Conservation (phyloP, 2,888 invertebrate species). For the Trypoxylon attenuatum region DNA sequence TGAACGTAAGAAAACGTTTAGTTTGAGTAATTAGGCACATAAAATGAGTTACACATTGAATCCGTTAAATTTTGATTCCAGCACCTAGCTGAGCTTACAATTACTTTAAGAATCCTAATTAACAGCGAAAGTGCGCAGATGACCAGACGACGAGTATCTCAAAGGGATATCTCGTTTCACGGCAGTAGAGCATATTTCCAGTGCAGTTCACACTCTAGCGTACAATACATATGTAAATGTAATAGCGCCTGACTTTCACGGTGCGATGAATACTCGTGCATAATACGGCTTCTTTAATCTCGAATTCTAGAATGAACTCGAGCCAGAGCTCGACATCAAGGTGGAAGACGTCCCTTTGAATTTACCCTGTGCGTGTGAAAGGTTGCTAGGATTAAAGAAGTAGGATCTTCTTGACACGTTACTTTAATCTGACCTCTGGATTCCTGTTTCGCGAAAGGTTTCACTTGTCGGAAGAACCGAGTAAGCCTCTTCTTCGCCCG, state of each 20-base stretch:
- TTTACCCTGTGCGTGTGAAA: slow-evolving; percentile 36
- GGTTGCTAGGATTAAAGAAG: slow-evolving; percentile 47
- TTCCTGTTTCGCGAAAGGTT: too few species aligned
- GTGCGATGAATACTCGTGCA: slow-evolving; percentile 59
- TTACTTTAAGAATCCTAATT: too few species aligned
- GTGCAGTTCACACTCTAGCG: neutral
- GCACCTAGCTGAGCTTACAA: too few species aligned
- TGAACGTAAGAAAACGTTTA: too few species aligned
- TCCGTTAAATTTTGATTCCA: too few species aligned
- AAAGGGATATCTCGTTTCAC: slow-evolving; percentile 19
- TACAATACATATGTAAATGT: slow-evolving; percentile 52
- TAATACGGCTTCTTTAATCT: slow-evolving; percentile 71
- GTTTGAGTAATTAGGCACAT: too few species aligned
- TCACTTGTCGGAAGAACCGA: too few species aligned
- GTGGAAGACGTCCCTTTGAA: slow-evolving; percentile 47
- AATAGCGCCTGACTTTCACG: slow-evolving; percentile 57
- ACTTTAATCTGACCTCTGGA: too few species aligned
- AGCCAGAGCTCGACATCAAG: slow-evolving; percentile 1
- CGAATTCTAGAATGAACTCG: slow-evolving; percentile 39
- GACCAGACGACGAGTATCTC: neutral
- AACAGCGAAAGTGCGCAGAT: neutral
- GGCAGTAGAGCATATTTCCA: neutral
- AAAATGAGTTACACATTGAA: too few species aligned
- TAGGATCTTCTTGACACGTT: too few species aligned
- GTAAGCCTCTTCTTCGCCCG: too few species aligned